Conservation (phyloP, 2,113 vertebrate genomes). For the Lophochroa leadbeateri region DNA sequence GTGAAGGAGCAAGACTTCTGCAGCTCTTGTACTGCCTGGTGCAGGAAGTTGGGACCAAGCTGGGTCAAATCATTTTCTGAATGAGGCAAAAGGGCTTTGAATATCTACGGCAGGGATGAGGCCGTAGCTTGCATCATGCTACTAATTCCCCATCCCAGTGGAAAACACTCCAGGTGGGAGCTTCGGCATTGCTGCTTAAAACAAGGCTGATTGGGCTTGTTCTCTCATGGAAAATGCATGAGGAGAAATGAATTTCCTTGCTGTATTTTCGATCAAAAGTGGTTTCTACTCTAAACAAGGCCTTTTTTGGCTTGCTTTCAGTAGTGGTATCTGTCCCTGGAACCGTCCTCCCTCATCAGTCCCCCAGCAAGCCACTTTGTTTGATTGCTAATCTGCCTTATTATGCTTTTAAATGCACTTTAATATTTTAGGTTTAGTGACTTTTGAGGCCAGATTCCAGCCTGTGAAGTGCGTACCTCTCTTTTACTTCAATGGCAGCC, state of each 20-base stretch:
- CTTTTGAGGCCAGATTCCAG: not conserved
- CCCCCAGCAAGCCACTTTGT: not conserved
- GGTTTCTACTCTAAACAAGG: not conserved
- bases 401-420: constrained; percentile 54
- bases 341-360: not conserved
- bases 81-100: not conserved
- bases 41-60: not conserved
- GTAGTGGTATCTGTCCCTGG: not conserved
- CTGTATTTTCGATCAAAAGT: not conserved
- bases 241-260: constrained; percentile 10
- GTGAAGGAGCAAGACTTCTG: not conserved
- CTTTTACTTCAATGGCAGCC: constrained; percentile 12
- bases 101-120: not conserved
- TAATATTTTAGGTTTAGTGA: constrained; percentile 18
- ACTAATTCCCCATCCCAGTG: not conserved
- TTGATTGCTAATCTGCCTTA: constrained; percentile 58
- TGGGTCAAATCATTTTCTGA: not conserved
- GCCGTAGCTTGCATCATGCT: not conserved
- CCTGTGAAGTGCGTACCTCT: constrained; percentile 25
- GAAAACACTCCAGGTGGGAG: not conserved
- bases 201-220: constrained; percentile 37
- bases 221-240: constrained; percentile 59
- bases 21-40: fast-evolving
- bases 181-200: not conserved
- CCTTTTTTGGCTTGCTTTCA: not conserved